These are phyloP conservation scores for Aphyosemion australe DNA, from an alignment of 2,113 vertebrate genomes.

Conservation along the genomic window DNA sequence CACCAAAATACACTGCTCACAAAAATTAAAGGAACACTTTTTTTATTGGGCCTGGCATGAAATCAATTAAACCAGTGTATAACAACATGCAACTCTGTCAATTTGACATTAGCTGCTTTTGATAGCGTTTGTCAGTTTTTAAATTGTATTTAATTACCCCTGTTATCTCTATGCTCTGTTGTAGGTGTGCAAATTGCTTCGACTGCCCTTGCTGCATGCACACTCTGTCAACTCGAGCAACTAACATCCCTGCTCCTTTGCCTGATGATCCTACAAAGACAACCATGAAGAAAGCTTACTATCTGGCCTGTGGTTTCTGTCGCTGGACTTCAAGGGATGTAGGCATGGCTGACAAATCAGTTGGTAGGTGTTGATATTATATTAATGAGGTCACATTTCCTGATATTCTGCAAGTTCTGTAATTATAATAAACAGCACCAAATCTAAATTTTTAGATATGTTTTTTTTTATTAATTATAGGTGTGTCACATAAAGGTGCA, in stretches of 20 bases:
- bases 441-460: background rate
- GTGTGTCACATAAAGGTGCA: too few species aligned
- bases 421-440: background rate
- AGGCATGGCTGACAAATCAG: slow-evolving; percentile 98
- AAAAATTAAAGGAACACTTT: too few species aligned
- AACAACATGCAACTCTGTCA: too few species aligned
- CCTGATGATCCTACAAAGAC: slow-evolving; percentile 97
- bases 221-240: slow-evolving; percentile 95
- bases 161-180: background rate
- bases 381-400: background rate
- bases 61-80: background rate
- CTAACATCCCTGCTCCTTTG: slow-evolving; percentile 92
- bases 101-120: too few species aligned
- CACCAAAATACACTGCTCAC: background rate
- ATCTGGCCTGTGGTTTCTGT: slow-evolving; percentile 97
- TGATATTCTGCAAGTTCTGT: background rate
- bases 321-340: slow-evolving; percentile 98
- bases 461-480: too few species aligned
- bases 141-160: background rate
- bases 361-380: slow-evolving; percentile 81
- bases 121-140: background rate
- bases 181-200: slow-evolving; percentile 97
- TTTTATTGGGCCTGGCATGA: too few species aligned
- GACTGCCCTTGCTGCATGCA: slow-evolving; percentile 99
- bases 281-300: slow-evolving; percentile 98